These are phyloP conservation scores for Macrophya alboannulata DNA, from an alignment of 2,888 invertebrate species.

Conservation along the genomic window DNA sequence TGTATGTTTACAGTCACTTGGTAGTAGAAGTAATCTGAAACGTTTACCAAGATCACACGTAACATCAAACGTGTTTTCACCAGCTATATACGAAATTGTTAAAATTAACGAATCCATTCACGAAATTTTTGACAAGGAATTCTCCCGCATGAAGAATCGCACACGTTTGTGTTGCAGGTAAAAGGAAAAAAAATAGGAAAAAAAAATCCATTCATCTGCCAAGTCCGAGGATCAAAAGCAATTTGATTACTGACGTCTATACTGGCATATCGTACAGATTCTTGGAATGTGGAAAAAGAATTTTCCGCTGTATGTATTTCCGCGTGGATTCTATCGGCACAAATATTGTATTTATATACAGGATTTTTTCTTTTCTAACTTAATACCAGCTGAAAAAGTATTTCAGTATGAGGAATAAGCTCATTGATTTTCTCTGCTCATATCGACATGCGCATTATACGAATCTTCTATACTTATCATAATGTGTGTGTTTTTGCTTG, in stretches of 20 bases:
- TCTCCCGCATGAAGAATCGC: background rate
- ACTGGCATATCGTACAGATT: background rate
- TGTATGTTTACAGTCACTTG: slow-evolving; percentile 39
- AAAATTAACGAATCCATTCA: slow-evolving; percentile 11
- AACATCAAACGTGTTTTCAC: background rate
- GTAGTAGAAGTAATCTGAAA: slow-evolving; percentile 42
- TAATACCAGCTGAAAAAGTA: background rate
- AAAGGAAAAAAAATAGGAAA: background rate
- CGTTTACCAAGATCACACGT: slow-evolving; percentile 46
- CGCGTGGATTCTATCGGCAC: background rate
- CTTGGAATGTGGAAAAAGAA: background rate
- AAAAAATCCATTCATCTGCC: background rate
- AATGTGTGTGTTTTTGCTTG: background rate
- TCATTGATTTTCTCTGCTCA: background rate
- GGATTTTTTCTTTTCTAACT: background rate
- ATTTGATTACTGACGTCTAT: background rate
- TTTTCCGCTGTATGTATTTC: background rate
- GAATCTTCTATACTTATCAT: background rate
- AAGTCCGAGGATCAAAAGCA: background rate
- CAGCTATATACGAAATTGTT: background rate
- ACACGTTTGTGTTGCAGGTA: background rate
- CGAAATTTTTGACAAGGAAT: background rate
- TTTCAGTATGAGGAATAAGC: background rate
- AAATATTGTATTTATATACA: background rate
- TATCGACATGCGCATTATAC: background rate